Conservation (phyloP, 2,113 vertebrate species). For the Furnarius figulus region DNA sequence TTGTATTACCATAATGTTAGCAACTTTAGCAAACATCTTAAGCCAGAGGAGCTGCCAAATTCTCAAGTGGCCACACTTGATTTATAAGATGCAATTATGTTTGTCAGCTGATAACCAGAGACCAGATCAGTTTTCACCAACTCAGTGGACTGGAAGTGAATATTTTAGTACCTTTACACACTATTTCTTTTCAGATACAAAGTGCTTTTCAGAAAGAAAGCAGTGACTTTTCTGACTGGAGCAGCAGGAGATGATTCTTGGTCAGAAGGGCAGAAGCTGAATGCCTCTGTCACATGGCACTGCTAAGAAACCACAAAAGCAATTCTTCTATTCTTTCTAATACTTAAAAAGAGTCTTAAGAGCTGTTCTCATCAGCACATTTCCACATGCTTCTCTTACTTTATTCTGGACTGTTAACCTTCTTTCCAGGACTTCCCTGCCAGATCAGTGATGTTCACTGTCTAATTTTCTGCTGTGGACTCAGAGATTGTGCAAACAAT, state of each 20-base stretch:
- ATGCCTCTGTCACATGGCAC: not conserved
- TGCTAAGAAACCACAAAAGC: not conserved
- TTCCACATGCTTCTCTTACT: not conserved
- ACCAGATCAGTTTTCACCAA: slow-evolving; percentile 8
- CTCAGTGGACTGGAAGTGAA: slow-evolving; percentile 2
- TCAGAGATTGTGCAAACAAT: not conserved
- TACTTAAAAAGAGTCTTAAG: not conserved
- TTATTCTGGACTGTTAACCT: not conserved
- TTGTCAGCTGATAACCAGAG: slow-evolving; percentile 47
- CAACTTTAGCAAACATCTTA: not conserved
- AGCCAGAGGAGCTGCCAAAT: not conserved
- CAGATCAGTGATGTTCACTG: not conserved
- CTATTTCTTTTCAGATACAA: not conserved
- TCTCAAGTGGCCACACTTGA: not conserved
- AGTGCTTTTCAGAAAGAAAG: not conserved
- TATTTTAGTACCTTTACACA: slow-evolving; percentile 6
- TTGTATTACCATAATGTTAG: not conserved
- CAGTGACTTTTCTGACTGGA: not conserved
- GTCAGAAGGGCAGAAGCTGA: not conserved
- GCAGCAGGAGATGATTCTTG: slow-evolving; percentile 11
- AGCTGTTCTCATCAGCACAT: not conserved
- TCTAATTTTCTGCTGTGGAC: not conserved
- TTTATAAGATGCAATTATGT: slow-evolving; percentile 40
- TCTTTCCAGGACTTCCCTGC: not conserved
- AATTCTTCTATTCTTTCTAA: not conserved